phyloP scores from a whole-genome alignment of 2,797 vertebrate genomes.

The Hypotaenidia okinawae region DNA sequence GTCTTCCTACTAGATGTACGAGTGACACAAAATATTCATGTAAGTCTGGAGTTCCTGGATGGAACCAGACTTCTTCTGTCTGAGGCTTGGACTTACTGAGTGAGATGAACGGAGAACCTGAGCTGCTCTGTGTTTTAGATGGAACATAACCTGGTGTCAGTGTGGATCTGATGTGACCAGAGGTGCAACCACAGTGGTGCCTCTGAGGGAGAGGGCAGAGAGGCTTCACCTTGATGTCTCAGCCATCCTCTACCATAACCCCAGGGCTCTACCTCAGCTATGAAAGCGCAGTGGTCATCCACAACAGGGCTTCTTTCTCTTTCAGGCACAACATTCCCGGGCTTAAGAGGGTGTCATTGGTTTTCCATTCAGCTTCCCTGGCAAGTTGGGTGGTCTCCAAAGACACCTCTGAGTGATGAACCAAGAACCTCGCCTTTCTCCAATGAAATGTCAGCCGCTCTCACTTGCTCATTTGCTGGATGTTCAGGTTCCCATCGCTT shows the following conservation, averaged over 20 bases:
- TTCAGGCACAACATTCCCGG: neutral
- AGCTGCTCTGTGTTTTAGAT: neutral
- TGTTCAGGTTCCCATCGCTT: neutral
- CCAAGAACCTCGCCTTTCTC: neutral
- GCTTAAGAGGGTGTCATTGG: neutral
- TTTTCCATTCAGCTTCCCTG: neutral
- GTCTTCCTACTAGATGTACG: neutral
- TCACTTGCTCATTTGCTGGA: neutral
- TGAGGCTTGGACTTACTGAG: neutral
- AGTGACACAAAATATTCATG: accelerated
- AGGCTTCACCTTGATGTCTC: neutral
- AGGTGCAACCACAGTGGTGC: neutral
- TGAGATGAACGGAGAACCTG: neutral
- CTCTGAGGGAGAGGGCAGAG: neutral
- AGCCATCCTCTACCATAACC: neutral
- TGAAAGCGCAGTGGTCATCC: neutral
- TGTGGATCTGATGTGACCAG: neutral
- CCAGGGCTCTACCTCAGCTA: neutral
- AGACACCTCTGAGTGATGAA: neutral
- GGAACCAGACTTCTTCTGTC: neutral
- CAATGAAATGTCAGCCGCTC: neutral
- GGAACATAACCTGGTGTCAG: neutral
- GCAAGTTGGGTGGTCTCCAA: neutral
- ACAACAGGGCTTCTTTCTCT: neutral
- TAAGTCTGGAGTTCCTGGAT: neutral